Evolutionary conservation across 2,113 vertebrate species (phyloP).

Genomic region (Morone chrysops): DNA sequence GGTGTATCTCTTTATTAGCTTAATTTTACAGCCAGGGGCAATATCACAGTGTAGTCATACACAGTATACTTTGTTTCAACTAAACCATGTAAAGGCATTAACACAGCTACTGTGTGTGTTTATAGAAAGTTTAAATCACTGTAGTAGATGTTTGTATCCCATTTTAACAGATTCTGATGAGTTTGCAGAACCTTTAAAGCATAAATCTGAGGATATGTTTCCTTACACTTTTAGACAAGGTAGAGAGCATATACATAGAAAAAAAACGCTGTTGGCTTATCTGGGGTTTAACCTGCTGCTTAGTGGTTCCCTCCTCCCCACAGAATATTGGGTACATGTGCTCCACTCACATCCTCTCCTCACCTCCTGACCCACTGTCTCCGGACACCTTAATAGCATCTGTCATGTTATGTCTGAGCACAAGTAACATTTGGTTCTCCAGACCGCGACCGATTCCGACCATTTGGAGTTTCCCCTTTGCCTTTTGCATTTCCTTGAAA

Average conservation of each 20-base stretch:
- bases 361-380: conserved; percentile 61
- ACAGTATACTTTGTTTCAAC: not conserved
- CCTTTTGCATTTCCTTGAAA: conserved; percentile 53
- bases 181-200: conserved; percentile 1
- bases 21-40: not conserved
- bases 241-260: not conserved
- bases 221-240: not conserved
- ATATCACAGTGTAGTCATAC: not conserved
- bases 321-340: conserved; percentile 36
- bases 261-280: not conserved
- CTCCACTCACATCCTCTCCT: conserved; percentile 48
- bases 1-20: not conserved
- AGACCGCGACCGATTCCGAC: conserved; percentile 56
- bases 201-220: not conserved
- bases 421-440: conserved; percentile 62
- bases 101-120: not conserved
- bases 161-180: conserved; percentile 9
- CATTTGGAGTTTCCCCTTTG: conserved; percentile 53
- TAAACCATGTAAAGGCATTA: not conserved
- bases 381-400: conserved; percentile 63
- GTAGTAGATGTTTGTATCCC: not conserved
- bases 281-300: conserved; percentile 12
- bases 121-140: conserved; percentile 28
- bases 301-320: conserved; percentile 14
- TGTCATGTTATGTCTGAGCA: conserved; percentile 71